Conservation (phyloP, 2,888 invertebrate species). For the Andrena bicolor region DNA sequence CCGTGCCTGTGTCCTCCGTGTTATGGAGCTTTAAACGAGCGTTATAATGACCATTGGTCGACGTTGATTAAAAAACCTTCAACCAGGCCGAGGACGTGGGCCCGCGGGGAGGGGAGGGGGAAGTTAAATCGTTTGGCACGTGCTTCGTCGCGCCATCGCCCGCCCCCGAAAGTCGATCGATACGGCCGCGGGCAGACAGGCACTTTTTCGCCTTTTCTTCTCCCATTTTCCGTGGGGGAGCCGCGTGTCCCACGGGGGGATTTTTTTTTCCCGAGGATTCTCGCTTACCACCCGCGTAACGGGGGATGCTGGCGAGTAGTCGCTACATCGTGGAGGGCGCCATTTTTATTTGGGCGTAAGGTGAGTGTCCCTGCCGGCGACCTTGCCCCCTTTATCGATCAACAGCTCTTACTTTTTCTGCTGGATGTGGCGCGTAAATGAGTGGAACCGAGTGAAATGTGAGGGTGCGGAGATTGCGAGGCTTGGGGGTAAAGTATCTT, state of each 20-base stretch:
- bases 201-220: background rate
- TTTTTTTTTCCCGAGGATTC: background rate
- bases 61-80: slow-evolving; percentile 81
- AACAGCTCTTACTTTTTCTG: no score
- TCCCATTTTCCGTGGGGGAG: slow-evolving; percentile 1
- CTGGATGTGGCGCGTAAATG: no score
- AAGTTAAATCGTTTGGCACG: slow-evolving; percentile 49
- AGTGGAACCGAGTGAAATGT: no score
- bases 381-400: no score
- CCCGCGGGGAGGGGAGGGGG: slow-evolving; percentile 1
- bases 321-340: background rate
- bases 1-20: slow-evolving; percentile 50
- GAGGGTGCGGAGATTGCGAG: no score
- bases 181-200: slow-evolving; percentile 9
- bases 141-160: slow-evolving; percentile 19
- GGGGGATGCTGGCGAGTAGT: background rate
- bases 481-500: no score
- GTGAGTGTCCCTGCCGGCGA: no score
- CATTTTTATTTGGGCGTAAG: no score
- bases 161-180: slow-evolving; percentile 33
- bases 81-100: slow-evolving; percentile 41
- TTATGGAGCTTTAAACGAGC: slow-evolving; percentile 81
- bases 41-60: slow-evolving; percentile 79
- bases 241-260: background rate
- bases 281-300: background rate